These are phyloP conservation scores for Xerus rutilus DNA, from an alignment of 2,797 vertebrate genomes.

Conservation along the genomic window DNA sequence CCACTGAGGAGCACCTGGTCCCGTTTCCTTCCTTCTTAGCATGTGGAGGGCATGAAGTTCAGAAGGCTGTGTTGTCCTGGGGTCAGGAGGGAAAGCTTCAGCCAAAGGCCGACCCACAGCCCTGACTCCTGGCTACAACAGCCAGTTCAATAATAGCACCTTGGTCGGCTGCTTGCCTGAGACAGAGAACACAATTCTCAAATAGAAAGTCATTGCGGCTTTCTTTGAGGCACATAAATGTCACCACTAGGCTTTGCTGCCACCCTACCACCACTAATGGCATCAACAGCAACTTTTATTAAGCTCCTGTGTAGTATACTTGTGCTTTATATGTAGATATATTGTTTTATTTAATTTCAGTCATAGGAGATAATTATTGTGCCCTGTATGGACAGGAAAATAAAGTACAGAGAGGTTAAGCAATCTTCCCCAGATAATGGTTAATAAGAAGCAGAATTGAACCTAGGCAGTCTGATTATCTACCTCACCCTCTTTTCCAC, in stretches of 20 bases:
- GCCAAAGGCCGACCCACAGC: neutral
- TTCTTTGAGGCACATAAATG: neutral
- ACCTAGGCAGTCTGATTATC: neutral
- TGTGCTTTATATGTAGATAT: neutral
- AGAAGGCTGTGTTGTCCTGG: slow-evolving; percentile 31
- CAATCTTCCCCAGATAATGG: neutral
- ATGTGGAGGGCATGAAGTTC: neutral
- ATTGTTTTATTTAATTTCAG: slow-evolving; percentile 4
- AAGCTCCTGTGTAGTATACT: neutral
- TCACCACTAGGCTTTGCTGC: neutral
- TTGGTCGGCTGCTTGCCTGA: neutral
- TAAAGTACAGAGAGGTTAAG: neutral
- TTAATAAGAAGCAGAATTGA: neutral
- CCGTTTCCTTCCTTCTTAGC: slow-evolving; percentile 75
- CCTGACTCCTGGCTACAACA: neutral
- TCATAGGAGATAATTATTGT: neutral
- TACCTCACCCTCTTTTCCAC: neutral
- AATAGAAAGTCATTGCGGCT: neutral
- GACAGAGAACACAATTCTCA: neutral
- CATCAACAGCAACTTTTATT: neutral
- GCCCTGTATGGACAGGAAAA: slow-evolving; percentile 43
- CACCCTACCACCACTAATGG: neutral
- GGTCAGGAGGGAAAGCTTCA: neutral
- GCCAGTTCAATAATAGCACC: neutral
- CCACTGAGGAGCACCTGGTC: slow-evolving; percentile 33